Evolutionary conservation across 2,113 vertebrate genomes (phyloP), one percentile per base, ranked within the genome.

Genomic region (Heloderma charlesbogerti): DNA sequence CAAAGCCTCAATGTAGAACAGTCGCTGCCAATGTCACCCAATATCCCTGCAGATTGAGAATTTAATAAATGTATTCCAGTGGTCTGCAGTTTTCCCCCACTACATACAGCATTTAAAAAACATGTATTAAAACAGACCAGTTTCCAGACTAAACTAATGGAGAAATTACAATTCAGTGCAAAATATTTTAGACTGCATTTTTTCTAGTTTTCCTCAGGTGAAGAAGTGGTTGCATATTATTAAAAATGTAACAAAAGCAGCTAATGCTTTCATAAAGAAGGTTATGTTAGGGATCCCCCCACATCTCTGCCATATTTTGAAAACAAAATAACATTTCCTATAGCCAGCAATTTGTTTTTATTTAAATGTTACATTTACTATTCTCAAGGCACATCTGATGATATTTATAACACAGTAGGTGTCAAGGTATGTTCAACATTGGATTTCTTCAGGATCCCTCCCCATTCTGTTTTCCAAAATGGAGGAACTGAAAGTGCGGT

Each of bases 181-280:
- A 98, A 98, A 98, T 98, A 98, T 98, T 98, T 98, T 97, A 98
- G 98, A 98, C 98, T 98, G 98, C 98, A 98, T 98, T 98, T 98
- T 97, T 97, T 98, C 97, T 98, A 98, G 96, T 96, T 98, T 97
- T 98, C 97, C 98, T 98, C 98, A 96, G 97, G 98, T 98, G 98
- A 98, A 98, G 96, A 99, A 99, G 98, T 99, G 99, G 99, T 99
- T 99, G 99, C 99, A 99, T 99, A 99, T 99, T 98, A 98, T 98
- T 98, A 98, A 98, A 99, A 99, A 99, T 97, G 97, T 98, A 98
- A 98, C 98, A 99, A 98, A 99, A 99, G 98, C 99, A 99, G 98
- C 98, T 99, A 99, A 99, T 97, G 98, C 98, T 98, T 98, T 98
- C 97, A 98, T 98, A 98, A 98, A 97, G 98, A 98, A 97, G 97